Base-by-base conservation (phyloP, 2,888 invertebrate genomes). In the Sinotaia quadrata region DNA sequence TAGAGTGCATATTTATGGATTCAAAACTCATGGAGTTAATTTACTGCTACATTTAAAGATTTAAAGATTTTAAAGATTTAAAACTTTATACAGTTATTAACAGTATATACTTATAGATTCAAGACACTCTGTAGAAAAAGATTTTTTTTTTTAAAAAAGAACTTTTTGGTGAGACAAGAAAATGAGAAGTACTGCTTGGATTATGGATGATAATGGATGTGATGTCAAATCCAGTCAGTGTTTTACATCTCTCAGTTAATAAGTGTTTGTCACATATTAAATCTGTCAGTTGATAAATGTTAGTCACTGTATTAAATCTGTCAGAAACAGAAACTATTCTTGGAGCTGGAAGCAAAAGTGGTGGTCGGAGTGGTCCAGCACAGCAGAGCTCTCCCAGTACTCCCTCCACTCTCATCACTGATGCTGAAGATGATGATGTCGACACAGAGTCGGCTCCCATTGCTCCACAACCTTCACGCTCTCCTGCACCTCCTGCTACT, bases 381-480 rank as follows among this genome's bases (percentile, higher is more conserved):
- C 34, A 37, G 21, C 37, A 34, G 41, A 29, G 54, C 18, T 58
- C 66, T 18, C 37, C 60, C 57, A 66, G 60, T 41, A 65, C 67
- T 21, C 37, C 68, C 18, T 65, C 76, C 47, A 62, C 68, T 15
- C 33, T 75, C 29, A 54, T 75, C 68, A 58, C 71, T 31, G 74
- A 75, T n/a, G 76, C 72, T 8, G 75, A 78, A 21, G 76, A 75
- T 2, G 78, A 79, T 24, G 81, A 81, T 62, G 80, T 80, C 4
- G 83, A 82, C 57, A 71, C 71, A n/a, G 78, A 71, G 41, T 81
- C 81, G 69, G 71, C 78, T 27, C 84, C 84, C 18, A 78, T 82
- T 34, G 80, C 76, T 51, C 57, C 71, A 77, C 65, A 78, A 73
- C 72, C 71, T 73, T 41, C 56, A 51, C 33, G 33, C 65, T 68